Evolutionary conservation across 2,888 invertebrate species (phyloP).

Genomic region (Drosophila testacea): DNA sequence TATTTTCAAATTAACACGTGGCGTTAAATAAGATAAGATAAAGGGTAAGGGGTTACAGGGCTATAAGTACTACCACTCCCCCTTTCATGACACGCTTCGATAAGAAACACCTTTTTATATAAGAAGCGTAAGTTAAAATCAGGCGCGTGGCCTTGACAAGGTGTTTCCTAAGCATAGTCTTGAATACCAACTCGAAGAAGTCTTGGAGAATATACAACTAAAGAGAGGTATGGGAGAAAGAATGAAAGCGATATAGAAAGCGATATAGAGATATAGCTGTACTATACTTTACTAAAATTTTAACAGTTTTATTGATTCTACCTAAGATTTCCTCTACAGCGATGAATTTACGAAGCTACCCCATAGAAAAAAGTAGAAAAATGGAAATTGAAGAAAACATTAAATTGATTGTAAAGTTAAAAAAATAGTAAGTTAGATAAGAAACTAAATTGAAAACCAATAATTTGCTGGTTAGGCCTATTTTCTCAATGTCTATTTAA

Average conservation of each 20-base stretch:
- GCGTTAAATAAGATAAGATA: conserved; percentile 42
- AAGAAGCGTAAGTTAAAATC: conserved; percentile 36
- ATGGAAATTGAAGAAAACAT: no score
- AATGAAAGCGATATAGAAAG: not conserved
- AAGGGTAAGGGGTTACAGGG: not conserved
- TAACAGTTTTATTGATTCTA: no score
- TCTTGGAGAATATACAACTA: not conserved
- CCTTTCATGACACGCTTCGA: conserved; percentile 44
- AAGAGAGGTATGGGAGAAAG: not conserved
- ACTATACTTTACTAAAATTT: no score
- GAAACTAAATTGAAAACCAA: no score
- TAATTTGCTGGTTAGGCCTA: no score
- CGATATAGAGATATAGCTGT: not conserved
- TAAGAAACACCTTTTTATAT: conserved; percentile 43
- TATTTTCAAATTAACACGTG: conserved; percentile 83
- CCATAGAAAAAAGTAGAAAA: no score
- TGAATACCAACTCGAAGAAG: conserved; percentile 6
- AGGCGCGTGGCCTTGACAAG: conserved; percentile 56
- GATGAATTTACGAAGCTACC: no score
- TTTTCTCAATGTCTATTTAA: no score
- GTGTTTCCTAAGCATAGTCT: conserved; percentile 25
- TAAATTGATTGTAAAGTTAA: no score
- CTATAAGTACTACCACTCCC: conserved; percentile 24
- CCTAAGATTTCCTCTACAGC: no score
- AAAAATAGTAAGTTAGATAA: no score